Percentiles rank a stretch among this genome's conserved stretches.
phyloP scores from a whole-genome alignment of 2,797 vertebrate species.

The Hyperoplus immaculatus region DNA sequence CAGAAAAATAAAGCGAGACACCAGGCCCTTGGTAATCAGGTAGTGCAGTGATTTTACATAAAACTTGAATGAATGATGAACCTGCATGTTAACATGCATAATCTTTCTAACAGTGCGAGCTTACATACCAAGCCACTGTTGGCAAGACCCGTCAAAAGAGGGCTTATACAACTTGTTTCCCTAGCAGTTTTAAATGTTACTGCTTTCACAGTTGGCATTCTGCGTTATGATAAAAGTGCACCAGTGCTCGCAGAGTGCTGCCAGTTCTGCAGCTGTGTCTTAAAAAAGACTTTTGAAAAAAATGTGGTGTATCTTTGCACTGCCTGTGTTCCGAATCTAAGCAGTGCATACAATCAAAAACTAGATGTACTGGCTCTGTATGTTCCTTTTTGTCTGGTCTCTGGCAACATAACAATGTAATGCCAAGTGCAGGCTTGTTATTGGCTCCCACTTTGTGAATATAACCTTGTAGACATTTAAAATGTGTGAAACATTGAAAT shows the following conservation, averaged over 20 bases:
- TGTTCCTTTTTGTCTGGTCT: not conserved
- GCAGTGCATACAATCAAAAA: not conserved
- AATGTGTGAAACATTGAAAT: not conserved
- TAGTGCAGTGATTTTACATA: not conserved
- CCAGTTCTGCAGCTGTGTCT: conserved; percentile 17
- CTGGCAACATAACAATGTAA: not conserved
- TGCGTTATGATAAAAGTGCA: conserved; percentile 32
- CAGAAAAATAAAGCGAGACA: not conserved
- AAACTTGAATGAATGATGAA: not conserved
- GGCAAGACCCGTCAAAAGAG: not conserved
- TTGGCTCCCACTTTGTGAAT: not conserved
- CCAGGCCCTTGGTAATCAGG: not conserved
- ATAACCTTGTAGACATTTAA: not conserved
- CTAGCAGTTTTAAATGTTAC: not conserved
- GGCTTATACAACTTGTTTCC: conserved; percentile 2
- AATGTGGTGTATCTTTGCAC: not conserved
- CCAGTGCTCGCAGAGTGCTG: conserved; percentile 5
- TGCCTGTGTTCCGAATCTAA: not conserved
- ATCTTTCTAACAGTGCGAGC: not conserved
- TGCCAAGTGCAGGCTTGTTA: not conserved
- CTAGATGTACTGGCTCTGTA: not conserved
- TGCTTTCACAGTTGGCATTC: conserved; percentile 14
- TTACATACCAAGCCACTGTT: not conserved
- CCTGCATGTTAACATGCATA: not conserved
- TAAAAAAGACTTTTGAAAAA: not conserved